Base-by-base conservation (phyloP, 1,140 invertebrate genomes). In the Drosophila nikananu region DNA sequence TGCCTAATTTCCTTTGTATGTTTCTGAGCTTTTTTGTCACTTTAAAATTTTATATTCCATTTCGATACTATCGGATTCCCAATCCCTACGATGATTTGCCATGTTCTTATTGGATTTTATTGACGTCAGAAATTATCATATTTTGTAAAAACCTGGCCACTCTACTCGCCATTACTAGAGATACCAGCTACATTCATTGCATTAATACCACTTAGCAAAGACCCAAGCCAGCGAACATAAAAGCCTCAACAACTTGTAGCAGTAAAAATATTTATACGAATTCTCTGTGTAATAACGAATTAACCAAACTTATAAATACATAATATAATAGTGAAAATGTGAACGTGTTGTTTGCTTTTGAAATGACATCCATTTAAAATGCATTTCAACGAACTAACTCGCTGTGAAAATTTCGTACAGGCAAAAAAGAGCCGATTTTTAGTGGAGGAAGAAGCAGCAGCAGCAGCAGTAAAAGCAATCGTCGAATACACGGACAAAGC, bases 351-450 rank as follows among this genome's bases (percentile, higher is more conserved):
- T 83, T 83, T 89, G 46, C 60, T 17, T 55, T 61, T 77, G 72
- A 87, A 83, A 87, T 87, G 80, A 80, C 82, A 87, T 63, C 59
- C 52, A 60, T 89, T 77, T 52, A 87, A 87, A 89, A 87, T 87
- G 83, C 70, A 83, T 87, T 83, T 87, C 67, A 83, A 87, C 72
- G 65, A 30, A 62, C 70, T 58, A 87, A 71, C 61, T 83, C 77
- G 72, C 57, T 66, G 77, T 83, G 83, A 87, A 87, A 87, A 87
- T 83, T 87, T 87, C 72, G 83, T 87, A 86, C 83, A 86, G 80
- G 83, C 83, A 74, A 80, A 87, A 86, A 87, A 87, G 80, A 87
- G 83, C 83, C 83, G 83, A 87, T 89, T 87, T 83, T 83, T 86
- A 77, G 83, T 83, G 66, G 64, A 86, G 77, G 80, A 87, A 86